Evolutionary conservation across 2,888 invertebrate genomes (phyloP).

Genomic region (Dichetophora obliterata): DNA sequence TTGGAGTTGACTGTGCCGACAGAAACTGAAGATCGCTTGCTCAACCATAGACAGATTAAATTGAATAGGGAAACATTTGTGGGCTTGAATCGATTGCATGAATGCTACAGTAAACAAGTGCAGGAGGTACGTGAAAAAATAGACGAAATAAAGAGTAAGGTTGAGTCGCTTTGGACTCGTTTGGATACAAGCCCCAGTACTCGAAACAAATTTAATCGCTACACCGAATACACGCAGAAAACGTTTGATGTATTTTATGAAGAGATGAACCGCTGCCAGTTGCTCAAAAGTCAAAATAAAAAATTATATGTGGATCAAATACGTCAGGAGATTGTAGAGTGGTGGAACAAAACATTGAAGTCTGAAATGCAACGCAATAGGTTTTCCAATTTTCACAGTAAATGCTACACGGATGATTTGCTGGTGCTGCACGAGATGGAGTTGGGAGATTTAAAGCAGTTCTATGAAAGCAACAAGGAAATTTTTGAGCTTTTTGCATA

Average conservation of each 20-base stretch:
- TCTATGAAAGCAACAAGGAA: constrained; percentile 76
- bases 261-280: constrained; percentile 83
- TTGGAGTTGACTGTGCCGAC: constrained; percentile 62
- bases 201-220: constrained; percentile 74
- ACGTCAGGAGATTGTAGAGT: constrained; percentile 77
- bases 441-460: constrained; percentile 77
- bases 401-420: constrained; percentile 84
- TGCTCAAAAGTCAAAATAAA: constrained; percentile 82
- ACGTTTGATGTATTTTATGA: constrained; percentile 69
- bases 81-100: constrained; percentile 73
- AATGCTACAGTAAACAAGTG: constrained; percentile 73
- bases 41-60: constrained; percentile 71
- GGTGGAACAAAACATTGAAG: constrained; percentile 85
- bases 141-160: constrained; percentile 75
- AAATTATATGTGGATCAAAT: constrained; percentile 73
- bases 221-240: constrained; percentile 59
- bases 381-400: constrained; percentile 77
- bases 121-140: constrained; percentile 74
- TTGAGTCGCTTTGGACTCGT: constrained; percentile 80
- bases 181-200: constrained; percentile 78
- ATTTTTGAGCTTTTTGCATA: constrained; percentile 78
- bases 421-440: constrained; percentile 85
- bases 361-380: constrained; percentile 74
- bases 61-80: constrained; percentile 76
- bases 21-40: constrained; percentile 64